Conservation (phyloP, 2,113 vertebrate species). For the Chloropsis cyanopogon region DNA sequence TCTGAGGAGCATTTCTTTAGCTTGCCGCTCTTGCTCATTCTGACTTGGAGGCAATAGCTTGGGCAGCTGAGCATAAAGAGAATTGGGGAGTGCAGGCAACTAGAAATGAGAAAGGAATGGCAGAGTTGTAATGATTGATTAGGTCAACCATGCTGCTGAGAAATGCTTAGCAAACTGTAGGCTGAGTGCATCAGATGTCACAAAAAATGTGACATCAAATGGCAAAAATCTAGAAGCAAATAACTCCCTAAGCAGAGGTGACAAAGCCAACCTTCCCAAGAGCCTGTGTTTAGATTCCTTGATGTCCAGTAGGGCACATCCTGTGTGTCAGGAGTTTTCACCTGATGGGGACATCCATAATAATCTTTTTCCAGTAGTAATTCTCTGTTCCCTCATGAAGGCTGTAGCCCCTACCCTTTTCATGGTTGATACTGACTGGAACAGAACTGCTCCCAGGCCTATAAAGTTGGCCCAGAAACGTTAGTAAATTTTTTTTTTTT, state of each 20-base stretch:
- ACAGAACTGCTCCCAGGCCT: not conserved
- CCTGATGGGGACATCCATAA: not conserved
- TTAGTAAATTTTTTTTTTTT: not conserved
- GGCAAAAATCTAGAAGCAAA: not conserved
- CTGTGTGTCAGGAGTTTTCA: not conserved
- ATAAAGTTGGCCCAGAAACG: not conserved
- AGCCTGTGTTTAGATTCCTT: not conserved
- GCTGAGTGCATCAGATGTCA: not conserved
- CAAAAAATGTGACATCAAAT: not conserved
- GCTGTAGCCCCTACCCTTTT: not conserved
- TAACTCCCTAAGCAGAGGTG: not conserved
- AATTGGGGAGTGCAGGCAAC: not conserved
- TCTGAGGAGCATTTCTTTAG: constrained; percentile 10
- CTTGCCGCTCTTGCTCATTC: not conserved
- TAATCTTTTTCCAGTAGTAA: not conserved
- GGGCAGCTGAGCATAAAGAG: constrained; percentile 20
- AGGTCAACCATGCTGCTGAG: not conserved
- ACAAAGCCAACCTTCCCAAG: not conserved
- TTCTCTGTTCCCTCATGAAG: not conserved
- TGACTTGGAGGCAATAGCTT: not conserved
- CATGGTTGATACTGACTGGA: not conserved
- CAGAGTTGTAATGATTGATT: not conserved
- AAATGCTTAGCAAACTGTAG: not conserved
- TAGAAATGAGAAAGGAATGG: not conserved
- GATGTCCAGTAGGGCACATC: not conserved